A percentile compares a stretch with the other conserved stretches of the same genome.
These are phyloP conservation scores for Cairina moschata DNA, from an alignment of 2,113 vertebrate species.

Conservation along the genomic window DNA sequence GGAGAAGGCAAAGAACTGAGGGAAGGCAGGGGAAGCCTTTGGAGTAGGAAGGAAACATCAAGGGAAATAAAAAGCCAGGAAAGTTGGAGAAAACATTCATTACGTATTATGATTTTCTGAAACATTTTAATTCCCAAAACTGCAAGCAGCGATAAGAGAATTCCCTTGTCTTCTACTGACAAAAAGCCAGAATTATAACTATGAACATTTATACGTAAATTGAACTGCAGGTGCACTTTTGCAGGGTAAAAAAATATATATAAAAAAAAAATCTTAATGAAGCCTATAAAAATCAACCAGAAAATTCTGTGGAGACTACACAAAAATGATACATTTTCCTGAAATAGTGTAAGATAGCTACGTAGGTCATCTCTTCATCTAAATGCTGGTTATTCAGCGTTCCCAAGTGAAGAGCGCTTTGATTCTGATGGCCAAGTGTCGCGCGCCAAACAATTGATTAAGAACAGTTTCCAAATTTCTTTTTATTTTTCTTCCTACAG, in stretches of 20 bases:
- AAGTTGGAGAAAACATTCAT: background rate
- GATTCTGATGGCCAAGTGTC: background rate
- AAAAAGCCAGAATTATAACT: conserved; percentile 30
- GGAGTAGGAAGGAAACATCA: conserved; percentile 1
- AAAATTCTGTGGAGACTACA: conserved; percentile 42
- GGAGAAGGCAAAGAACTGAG: background rate
- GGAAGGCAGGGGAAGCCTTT: background rate
- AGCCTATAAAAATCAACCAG: conserved; percentile 5
- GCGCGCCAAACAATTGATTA: background rate
- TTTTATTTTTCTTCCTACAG: background rate
- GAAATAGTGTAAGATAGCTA: background rate
- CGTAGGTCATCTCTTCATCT: background rate
- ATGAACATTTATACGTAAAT: background rate
- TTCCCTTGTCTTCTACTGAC: conserved; percentile 2
- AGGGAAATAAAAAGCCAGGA: conserved; percentile 32
- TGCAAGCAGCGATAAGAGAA: conserved; percentile 13
- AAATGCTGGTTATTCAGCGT: background rate
- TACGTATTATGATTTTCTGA: conserved; percentile 11
- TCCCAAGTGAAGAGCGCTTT: conserved; percentile 9
- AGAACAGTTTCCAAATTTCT: background rate
- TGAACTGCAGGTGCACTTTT: conserved; percentile 52
- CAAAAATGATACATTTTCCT: background rate
- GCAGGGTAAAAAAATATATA: background rate
- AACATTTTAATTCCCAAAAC: conserved; percentile 4
- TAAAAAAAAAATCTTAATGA: background rate